phyloP scores from a whole-genome alignment of 1,140 invertebrate genomes.

The Neelides sp. region DNA sequence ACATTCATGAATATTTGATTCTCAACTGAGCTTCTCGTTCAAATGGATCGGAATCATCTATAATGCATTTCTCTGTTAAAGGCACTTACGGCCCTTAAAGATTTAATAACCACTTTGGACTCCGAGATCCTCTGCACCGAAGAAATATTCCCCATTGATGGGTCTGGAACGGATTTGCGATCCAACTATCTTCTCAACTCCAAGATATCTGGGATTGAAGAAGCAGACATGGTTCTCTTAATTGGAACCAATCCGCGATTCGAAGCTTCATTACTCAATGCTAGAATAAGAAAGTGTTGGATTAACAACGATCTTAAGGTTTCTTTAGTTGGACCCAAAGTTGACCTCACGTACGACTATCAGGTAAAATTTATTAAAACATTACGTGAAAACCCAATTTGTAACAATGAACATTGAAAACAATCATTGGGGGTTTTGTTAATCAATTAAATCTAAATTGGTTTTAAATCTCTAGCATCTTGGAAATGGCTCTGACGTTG shows the following conservation, averaged over 20 bases:
- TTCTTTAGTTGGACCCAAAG: constrained; percentile 67
- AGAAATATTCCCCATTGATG: constrained; percentile 69
- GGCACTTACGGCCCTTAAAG: constrained; percentile 81
- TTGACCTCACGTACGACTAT: constrained; percentile 90
- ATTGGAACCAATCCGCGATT: constrained; percentile 95
- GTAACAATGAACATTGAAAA: too few relatives aligned
- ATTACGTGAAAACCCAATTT: background rate
- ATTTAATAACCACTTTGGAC: constrained; percentile 76
- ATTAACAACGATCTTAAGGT: constrained; percentile 71
- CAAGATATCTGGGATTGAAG: constrained; percentile 74
- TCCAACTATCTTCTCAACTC: constrained; percentile 86
- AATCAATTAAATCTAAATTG: too few relatives aligned
- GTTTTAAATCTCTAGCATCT: constrained; percentile 50
- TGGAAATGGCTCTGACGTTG: constrained; percentile 57
- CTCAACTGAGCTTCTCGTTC: constrained; percentile 3
- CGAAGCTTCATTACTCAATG: constrained; percentile 95
- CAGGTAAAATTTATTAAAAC: constrained; percentile 45
- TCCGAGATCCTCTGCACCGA: constrained; percentile 80
- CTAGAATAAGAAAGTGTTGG: constrained; percentile 84
- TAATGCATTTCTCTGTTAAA: constrained; percentile 30
- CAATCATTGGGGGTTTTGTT: too few relatives aligned
- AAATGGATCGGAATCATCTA: constrained; percentile 3
- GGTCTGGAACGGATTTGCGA: constrained; percentile 74
- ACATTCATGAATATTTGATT: background rate
- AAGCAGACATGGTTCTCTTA: constrained; percentile 82